Evolutionary conservation across 2,888 invertebrate species (phyloP).

Genomic region (Conus canariensis): DNA sequence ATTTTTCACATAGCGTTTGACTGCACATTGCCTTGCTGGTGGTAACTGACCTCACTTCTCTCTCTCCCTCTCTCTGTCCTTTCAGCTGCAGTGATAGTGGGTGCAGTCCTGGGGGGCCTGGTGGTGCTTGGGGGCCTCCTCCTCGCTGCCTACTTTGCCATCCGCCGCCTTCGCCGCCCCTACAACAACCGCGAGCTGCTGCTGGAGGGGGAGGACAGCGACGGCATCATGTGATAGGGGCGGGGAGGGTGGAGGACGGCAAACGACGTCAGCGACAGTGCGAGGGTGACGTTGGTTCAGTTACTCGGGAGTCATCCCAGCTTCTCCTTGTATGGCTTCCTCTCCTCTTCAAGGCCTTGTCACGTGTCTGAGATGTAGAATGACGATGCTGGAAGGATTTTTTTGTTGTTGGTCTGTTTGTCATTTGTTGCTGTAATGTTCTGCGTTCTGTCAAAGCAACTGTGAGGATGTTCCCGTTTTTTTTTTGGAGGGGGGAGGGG

Average conservation of each 20-base stretch:
- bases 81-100: constrained; percentile 42
- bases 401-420: neutral
- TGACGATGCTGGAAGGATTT: neutral
- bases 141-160: constrained; percentile 39
- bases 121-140: constrained; percentile 42
- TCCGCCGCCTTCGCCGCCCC: constrained; percentile 37
- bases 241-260: neutral
- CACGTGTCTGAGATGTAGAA: neutral
- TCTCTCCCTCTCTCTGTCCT: constrained; percentile 16
- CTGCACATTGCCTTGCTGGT: too few species aligned
- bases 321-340: neutral
- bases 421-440: neutral
- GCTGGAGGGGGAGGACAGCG: constrained; percentile 44
- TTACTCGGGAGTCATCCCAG: too few species aligned
- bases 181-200: constrained; percentile 46
- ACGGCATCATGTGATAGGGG: constrained; percentile 41
- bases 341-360: neutral
- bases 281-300: neutral
- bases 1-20: too few species aligned
- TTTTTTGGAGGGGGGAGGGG: neutral
- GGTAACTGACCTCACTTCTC: neutral
- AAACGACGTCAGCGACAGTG: neutral
- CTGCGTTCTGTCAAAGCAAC: neutral
- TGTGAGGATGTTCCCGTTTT: neutral
- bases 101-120: constrained; percentile 39